phyloP scores from a whole-genome alignment of 2,797 vertebrate species.

The Zenarchopterus dispar region DNA sequence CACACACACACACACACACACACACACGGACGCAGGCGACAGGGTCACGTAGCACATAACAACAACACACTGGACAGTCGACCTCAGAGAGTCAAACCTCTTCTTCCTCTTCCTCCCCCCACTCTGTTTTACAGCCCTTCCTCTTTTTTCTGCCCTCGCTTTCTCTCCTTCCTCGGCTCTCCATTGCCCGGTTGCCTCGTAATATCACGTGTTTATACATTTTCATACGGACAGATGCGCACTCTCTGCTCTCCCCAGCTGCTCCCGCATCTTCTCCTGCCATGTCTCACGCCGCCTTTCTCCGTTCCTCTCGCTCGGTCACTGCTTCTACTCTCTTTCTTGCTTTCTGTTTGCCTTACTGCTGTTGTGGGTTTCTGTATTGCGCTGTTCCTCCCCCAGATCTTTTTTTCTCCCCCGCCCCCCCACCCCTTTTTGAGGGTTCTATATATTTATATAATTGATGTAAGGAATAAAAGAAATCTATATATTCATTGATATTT shows the following conservation, averaged over 20 bases:
- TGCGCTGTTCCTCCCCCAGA: constrained; percentile 69
- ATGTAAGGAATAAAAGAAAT: constrained; percentile 89
- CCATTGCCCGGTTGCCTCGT: constrained; percentile 51
- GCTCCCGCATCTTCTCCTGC: constrained; percentile 45
- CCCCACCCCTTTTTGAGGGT: constrained; percentile 64
- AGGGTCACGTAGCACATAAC: constrained; percentile 82
- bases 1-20: constrained; percentile 31
- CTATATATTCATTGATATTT: constrained; percentile 88
- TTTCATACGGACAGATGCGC: constrained; percentile 75
- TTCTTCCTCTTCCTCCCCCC: constrained; percentile 49
- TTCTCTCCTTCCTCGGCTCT: constrained; percentile 41
- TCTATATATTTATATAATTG: constrained; percentile 90
- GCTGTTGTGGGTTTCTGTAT: constrained; percentile 87
- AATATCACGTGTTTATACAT: constrained; percentile 74
- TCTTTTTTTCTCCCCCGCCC: constrained; percentile 46
- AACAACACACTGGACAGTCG: constrained; percentile 82
- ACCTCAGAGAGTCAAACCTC: constrained; percentile 72
- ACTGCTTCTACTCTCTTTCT: constrained; percentile 66
- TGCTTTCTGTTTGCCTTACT: constrained; percentile 87
- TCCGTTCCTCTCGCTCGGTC: constrained; percentile 61
- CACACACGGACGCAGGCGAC: constrained; percentile 63
- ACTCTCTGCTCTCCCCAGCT: constrained; percentile 48
- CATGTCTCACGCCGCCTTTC: constrained; percentile 52
- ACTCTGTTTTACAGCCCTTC: constrained; percentile 42
- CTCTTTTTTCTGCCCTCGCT: constrained; percentile 44